phyloP scores from a whole-genome alignment of 2,888 invertebrate genomes.

The Lithophane ornitopus region DNA sequence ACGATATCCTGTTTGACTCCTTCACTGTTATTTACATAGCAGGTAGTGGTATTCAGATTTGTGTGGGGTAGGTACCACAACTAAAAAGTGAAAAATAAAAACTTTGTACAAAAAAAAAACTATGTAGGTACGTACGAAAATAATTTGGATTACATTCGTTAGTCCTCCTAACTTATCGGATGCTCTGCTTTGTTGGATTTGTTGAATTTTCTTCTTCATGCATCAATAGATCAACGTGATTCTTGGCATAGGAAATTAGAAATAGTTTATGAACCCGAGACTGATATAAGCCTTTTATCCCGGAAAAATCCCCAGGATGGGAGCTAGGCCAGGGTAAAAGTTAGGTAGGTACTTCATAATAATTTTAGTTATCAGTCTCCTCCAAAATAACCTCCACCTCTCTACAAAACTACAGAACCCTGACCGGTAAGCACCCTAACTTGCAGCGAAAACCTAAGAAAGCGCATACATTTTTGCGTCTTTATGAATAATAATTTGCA shows the following conservation, averaged over 20 bases:
- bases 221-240: background rate
- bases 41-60: no score
- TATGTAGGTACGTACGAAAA: background rate
- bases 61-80: no score
- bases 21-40: no score
- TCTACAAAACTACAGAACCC: conserved; percentile 24
- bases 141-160: background rate
- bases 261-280: background rate
- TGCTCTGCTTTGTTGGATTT: no score
- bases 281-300: background rate
- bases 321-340: no score
- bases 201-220: background rate
- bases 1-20: no score
- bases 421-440: background rate
- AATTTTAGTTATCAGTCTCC: background rate
- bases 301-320: background rate
- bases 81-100: no score
- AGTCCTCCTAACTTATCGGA: no score
- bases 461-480: conserved; percentile 48
- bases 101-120: no score
- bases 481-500: conserved; percentile 57
- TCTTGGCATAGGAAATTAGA: background rate
- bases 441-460: conserved; percentile 18
- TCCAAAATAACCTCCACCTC: background rate
- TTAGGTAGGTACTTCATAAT: background rate